A percentile compares a stretch with the other conserved stretches of the same genome.
These are phyloP conservation scores for Propithecus coquereli DNA, from an alignment of 2,113 vertebrate genomes.

Conservation along the genomic window DNA sequence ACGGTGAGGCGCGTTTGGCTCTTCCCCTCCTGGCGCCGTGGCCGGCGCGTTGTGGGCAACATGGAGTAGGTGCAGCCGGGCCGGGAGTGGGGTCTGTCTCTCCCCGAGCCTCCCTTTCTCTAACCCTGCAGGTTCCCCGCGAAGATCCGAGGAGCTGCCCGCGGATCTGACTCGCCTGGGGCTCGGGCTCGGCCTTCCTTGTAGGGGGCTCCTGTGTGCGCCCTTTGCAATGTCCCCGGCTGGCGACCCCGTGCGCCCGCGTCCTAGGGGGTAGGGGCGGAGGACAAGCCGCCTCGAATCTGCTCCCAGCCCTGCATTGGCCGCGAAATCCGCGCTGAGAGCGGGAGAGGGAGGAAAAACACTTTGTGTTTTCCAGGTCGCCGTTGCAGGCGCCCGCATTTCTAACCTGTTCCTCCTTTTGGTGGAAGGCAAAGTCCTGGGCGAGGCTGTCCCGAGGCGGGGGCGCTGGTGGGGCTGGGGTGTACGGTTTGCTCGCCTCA, in stretches of 20 bases:
- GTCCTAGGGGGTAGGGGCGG: background rate
- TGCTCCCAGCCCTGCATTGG: background rate
- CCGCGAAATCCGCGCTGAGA: background rate
- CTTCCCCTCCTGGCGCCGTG: slow-evolving; percentile 8
- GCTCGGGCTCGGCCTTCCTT: background rate
- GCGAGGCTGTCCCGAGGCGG: background rate
- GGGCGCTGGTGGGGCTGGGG: background rate
- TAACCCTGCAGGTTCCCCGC: background rate
- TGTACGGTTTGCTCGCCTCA: background rate
- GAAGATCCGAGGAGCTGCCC: background rate
- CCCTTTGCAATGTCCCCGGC: background rate
- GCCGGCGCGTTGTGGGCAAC: slow-evolving; percentile 48
- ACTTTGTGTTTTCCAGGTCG: slow-evolving; percentile 34
- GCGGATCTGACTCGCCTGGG: background rate
- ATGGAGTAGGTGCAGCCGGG: slow-evolving; percentile 60
- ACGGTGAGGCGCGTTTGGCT: slow-evolving; percentile 83
- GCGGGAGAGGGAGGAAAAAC: background rate
- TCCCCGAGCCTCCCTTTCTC: background rate
- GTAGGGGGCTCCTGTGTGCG: background rate
- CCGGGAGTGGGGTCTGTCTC: slow-evolving; percentile 9
- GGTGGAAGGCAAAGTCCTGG: background rate
- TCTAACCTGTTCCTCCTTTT: slow-evolving; percentile 63
- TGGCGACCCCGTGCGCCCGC: slow-evolving; percentile 29
- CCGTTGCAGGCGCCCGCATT: background rate
- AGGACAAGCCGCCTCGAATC: background rate